Evolutionary conservation across 2,797 vertebrate genomes (phyloP).

Genomic region (Malacoraja senta): DNA sequence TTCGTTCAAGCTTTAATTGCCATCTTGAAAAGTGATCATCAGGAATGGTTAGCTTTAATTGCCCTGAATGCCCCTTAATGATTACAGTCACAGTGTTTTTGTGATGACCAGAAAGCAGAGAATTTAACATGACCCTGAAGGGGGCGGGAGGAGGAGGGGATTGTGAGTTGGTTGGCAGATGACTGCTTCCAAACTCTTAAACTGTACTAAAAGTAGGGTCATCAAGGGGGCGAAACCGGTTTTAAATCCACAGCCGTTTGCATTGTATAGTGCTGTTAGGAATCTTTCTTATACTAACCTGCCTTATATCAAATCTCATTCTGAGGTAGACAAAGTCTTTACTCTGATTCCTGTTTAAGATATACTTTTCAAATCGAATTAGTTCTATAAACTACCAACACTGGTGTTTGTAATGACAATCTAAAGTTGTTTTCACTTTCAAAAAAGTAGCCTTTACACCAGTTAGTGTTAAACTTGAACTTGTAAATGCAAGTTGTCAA

Average conservation of each 20-base stretch:
- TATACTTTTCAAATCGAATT: not conserved
- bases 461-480: conserved; percentile 17
- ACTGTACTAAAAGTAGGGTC: not conserved
- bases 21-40: conserved; percentile 73
- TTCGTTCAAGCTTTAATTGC: conserved; percentile 59
- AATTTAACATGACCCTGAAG: not conserved
- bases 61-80: conserved; percentile 69
- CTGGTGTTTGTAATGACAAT: not conserved
- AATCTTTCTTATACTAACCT: conserved; percentile 12
- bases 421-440: not conserved
- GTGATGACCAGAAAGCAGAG: conserved; percentile 47
- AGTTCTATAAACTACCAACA: not conserved
- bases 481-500: conserved; percentile 7
- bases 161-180: not conserved
- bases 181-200: not conserved
- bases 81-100: conserved; percentile 57
- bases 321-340: not conserved
- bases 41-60: conserved; percentile 64
- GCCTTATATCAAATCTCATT: not conserved
- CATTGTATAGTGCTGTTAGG: too few species aligned
- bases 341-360: not conserved
- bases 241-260: not conserved
- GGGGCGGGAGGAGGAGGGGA: not conserved
- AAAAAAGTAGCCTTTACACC: not conserved
- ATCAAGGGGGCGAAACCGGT: not conserved